phyloP scores from a whole-genome alignment of 1,140 invertebrate genomes.

The Thaumatotibia leucotreta region DNA sequence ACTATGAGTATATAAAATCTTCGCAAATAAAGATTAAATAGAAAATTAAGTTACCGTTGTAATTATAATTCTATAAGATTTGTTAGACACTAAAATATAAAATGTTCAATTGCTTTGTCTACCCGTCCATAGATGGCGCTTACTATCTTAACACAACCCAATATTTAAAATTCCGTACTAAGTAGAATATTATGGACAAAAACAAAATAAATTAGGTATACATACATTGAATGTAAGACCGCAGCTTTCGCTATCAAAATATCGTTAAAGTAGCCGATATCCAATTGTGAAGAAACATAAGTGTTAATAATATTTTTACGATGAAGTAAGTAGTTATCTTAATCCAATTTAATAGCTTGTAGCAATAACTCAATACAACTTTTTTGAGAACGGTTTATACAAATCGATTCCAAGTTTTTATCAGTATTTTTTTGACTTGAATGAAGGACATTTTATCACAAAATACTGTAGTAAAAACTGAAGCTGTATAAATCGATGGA shows the following conservation, averaged over 20 bases:
- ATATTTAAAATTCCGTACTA: background rate
- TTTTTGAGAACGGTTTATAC: background rate
- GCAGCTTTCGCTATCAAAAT: background rate
- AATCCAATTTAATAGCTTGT: background rate
- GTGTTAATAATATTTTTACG: background rate
- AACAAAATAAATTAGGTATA: background rate
- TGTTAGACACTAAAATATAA: background rate
- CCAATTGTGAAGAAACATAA: background rate
- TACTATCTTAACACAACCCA: background rate
- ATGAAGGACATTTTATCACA: too few relatives aligned
- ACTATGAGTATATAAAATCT: too few relatives aligned
- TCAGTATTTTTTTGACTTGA: background rate
- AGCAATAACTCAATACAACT: background rate
- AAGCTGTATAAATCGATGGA: too few relatives aligned
- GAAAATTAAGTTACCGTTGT: too few relatives aligned
- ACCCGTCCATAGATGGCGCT: background rate
- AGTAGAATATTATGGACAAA: background rate
- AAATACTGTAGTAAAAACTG: too few relatives aligned
- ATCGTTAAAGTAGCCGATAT: background rate
- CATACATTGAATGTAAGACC: background rate
- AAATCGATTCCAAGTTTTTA: background rate
- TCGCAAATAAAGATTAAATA: background rate
- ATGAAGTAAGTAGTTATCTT: conserved; percentile 1
- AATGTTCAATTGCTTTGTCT: background rate
- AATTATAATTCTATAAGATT: too few relatives aligned